Conservation (phyloP, 2,113 vertebrate species). For the Festucalex cinctus region DNA sequence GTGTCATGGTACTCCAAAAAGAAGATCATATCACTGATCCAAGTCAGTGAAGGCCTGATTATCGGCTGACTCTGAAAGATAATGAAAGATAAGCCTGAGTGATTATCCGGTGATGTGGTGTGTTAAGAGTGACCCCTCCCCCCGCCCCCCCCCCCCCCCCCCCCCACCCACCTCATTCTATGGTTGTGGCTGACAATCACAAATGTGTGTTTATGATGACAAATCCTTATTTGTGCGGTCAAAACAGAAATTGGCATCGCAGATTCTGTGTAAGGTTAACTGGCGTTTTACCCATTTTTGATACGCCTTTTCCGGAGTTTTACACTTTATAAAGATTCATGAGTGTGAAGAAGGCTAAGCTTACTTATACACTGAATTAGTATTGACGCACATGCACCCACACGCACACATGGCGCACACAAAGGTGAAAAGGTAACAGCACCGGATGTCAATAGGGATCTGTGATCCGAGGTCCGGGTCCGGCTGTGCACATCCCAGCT, state of each 20-base stretch:
- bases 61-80: background rate
- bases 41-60: background rate
- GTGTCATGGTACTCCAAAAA: background rate
- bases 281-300: no score
- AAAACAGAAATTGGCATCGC: no score
- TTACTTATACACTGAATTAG: background rate
- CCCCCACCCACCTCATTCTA: background rate
- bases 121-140: background rate
- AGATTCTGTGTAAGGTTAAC: no score
- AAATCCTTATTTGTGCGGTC: no score
- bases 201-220: no score
- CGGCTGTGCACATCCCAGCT: constrained; percentile 44
- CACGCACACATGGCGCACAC: background rate
- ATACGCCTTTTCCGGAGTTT: no score
- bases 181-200: background rate
- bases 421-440: constrained; percentile 10
- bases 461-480: constrained; percentile 59
- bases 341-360: no score
- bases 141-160: no score
- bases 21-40: background rate
- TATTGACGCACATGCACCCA: constrained; percentile 7
- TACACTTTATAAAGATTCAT: background rate
- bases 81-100: background rate
- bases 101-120: background rate
- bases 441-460: constrained; percentile 63